These are phyloP conservation scores for Jordanella pulchra DNA, from an alignment of 2,797 vertebrate species.

Conservation along the genomic window DNA sequence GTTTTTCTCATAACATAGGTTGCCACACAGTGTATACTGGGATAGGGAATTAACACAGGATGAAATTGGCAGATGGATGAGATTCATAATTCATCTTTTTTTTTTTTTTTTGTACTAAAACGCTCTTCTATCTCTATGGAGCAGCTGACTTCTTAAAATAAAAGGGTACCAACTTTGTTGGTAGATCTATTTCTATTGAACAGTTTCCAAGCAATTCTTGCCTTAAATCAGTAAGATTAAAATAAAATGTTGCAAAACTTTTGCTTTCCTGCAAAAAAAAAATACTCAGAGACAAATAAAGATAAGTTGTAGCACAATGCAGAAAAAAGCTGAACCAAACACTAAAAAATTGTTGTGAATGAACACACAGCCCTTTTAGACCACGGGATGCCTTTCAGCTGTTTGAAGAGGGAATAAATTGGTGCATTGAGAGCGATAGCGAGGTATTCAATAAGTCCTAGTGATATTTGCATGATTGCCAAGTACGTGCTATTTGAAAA, in stretches of 20 bases:
- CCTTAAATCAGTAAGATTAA: background rate
- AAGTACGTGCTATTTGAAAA: conserved; percentile 53
- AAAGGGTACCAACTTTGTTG: background rate
- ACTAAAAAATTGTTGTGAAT: conserved; percentile 45
- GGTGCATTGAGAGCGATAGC: conserved; percentile 32
- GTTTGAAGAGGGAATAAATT: conserved; percentile 52
- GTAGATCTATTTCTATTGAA: background rate
- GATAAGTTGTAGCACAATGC: conserved; percentile 21
- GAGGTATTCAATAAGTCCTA: conserved; percentile 44
- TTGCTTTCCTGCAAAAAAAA: conserved; percentile 12
- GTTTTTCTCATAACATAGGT: conserved; percentile 9
- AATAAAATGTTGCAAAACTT: background rate
- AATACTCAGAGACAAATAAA: conserved; percentile 31
- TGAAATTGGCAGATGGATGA: conserved; percentile 15
- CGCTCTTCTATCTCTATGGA: background rate
- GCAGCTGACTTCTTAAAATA: conserved; percentile 1
- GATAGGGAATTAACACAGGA: conserved; percentile 17
- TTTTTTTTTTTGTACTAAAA: background rate
- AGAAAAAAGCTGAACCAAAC: conserved; percentile 24
- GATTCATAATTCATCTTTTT: background rate
- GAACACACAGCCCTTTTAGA: conserved; percentile 30
- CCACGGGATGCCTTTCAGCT: conserved; percentile 38
- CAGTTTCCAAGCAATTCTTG: background rate
- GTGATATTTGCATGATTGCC: conserved; percentile 51
- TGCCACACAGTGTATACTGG: conserved; percentile 2